Evolutionary conservation across 2,113 vertebrate genomes (phyloP).

Genomic region (Tychaedon coryphoeus): DNA sequence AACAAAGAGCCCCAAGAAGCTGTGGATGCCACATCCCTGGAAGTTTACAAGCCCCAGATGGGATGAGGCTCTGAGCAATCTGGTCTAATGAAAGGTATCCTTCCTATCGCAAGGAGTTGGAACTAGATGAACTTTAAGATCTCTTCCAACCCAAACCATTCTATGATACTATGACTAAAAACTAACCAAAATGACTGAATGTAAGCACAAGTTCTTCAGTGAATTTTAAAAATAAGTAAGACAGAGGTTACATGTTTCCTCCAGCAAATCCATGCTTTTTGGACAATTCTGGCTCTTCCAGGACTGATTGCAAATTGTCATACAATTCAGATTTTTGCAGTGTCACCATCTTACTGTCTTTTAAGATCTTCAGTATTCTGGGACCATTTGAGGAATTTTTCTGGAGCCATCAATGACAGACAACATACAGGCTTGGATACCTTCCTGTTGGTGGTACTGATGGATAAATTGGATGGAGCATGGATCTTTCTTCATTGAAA

Average conservation of each 20-base stretch:
- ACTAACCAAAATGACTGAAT: neutral
- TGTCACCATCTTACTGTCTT: neutral
- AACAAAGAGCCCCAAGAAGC: neutral
- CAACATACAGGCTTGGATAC: neutral
- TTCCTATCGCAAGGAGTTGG: neutral
- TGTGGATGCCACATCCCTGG: neutral
- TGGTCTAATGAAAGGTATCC: fast-evolving
- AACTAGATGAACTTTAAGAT: neutral
- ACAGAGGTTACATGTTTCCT: neutral
- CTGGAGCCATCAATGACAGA: neutral
- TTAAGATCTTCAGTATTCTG: neutral
- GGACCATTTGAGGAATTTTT: neutral
- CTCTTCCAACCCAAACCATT: neutral
- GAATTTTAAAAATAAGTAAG: neutral
- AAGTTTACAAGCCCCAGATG: neutral
- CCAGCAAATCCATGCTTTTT: neutral
- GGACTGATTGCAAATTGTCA: neutral
- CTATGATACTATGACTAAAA: neutral
- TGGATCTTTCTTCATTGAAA: neutral
- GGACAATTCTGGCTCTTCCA: neutral
- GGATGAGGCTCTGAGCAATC: neutral
- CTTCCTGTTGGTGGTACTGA: neutral
- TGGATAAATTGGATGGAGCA: neutral
- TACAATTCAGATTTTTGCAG: neutral
- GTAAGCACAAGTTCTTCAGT: neutral